phyloP scores from a whole-genome alignment of 2,113 vertebrate genomes.

The Thunnus thynnus region DNA sequence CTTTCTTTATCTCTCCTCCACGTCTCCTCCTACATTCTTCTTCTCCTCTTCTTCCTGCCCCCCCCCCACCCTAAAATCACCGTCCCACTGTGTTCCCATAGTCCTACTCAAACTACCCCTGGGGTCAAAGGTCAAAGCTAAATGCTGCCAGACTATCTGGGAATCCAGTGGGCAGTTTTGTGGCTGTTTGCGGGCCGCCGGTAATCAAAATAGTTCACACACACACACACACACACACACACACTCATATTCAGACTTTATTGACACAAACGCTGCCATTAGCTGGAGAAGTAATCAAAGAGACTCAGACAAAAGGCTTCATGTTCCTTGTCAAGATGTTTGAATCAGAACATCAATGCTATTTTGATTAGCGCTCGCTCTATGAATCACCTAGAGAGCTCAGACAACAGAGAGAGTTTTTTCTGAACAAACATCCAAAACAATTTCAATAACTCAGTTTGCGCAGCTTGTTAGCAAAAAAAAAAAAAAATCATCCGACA shows the following conservation, averaged over 20 bases:
- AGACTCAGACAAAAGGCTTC: too few species aligned
- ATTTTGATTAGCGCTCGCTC: background rate
- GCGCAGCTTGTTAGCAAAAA: conserved; percentile 24
- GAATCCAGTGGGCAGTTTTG: conserved; percentile 62
- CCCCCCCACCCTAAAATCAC: too few species aligned
- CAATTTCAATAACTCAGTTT: conserved; percentile 62
- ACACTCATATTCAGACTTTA: too few species aligned
- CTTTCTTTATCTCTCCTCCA: conserved; percentile 3
- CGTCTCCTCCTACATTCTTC: background rate
- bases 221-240: too few species aligned
- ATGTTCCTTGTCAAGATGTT: too few species aligned
- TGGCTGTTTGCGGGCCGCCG: conserved; percentile 8
- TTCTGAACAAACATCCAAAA: conserved; percentile 20
- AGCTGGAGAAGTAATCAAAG: too few species aligned
- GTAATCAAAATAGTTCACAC: background rate
- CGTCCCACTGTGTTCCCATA: conserved; percentile 49
- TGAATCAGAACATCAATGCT: too few species aligned
- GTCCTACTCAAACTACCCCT: conserved; percentile 19
- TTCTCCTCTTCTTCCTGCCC: background rate
- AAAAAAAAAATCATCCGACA: background rate
- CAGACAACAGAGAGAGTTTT: conserved; percentile 9
- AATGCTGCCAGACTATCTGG: conserved; percentile 59
- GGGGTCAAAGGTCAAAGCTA: conserved; percentile 7
- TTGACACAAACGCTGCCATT: too few species aligned
- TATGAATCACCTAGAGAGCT: conserved; percentile 31